Evolutionary conservation across 1,140 invertebrate genomes (phyloP).

Genomic region (Asobara japonica): DNA sequence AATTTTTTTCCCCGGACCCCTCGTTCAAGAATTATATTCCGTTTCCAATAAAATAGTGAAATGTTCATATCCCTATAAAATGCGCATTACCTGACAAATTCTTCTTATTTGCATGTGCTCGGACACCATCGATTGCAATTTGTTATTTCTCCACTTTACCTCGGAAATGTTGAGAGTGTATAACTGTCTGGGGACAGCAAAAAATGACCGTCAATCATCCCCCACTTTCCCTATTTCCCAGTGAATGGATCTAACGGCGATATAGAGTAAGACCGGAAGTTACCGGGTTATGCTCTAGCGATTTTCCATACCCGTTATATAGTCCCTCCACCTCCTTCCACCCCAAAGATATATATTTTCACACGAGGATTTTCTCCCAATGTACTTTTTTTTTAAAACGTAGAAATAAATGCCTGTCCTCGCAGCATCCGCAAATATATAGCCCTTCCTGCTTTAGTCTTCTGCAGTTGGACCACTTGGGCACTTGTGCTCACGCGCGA

Average conservation of each 20-base stretch:
- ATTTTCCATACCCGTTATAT: not conserved
- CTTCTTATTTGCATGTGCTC: not conserved
- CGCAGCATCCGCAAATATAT: not conserved
- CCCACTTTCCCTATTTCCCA: not conserved
- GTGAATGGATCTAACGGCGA: not conserved
- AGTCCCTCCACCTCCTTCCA: not conserved
- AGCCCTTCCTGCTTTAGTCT: not conserved
- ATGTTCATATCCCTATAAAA: too few relatives aligned
- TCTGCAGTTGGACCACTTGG: too few relatives aligned
- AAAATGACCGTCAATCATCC: not conserved
- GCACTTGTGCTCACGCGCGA: conserved; percentile 6
- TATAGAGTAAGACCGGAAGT: conserved; percentile 7
- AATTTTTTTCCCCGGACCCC: too few relatives aligned
- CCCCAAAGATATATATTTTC: not conserved
- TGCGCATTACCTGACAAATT: too few relatives aligned
- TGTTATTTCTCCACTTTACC: not conserved
- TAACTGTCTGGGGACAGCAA: not conserved
- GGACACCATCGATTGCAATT: not conserved
- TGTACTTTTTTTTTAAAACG: not conserved
- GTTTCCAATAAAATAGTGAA: too few relatives aligned
- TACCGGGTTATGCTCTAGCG: not conserved
- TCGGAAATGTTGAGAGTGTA: not conserved
- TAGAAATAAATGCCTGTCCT: conserved; percentile 8
- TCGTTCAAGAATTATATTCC: too few relatives aligned
- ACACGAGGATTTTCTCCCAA: not conserved